phyloP scores from a whole-genome alignment of 2,797 vertebrate species.

The Staurois parvus region DNA sequence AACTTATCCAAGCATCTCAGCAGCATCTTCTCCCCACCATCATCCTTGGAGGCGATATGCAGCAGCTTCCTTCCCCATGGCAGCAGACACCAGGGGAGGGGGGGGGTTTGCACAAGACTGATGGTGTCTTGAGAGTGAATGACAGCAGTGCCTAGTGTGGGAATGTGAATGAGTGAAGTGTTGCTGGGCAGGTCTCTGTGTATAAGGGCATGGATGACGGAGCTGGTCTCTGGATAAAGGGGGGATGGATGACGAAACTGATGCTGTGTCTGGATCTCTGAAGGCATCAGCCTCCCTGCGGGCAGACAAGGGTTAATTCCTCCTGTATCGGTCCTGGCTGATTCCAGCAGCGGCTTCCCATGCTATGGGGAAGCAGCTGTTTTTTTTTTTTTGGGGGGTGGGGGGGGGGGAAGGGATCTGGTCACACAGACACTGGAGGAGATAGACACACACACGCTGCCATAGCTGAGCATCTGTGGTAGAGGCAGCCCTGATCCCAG shows the following conservation, averaged over 20 bases:
- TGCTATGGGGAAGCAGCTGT: constrained; percentile 59
- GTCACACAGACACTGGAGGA: constrained; percentile 27
- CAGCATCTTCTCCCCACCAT: too few species aligned
- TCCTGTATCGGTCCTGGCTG: constrained; percentile 42
- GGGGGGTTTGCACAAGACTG: too few species aligned
- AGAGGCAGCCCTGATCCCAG: not conserved
- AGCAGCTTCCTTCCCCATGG: too few species aligned
- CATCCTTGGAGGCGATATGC: too few species aligned
- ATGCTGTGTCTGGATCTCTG: not conserved
- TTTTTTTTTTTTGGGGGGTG: not conserved
- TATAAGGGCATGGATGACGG: constrained; percentile 6
- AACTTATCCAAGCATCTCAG: too few species aligned
- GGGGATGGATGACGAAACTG: constrained; percentile 3
- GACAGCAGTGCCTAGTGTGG: not conserved
- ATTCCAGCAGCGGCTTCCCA: constrained; percentile 20
- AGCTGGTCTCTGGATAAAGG: not conserved
- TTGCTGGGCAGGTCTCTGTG: constrained; percentile 35
- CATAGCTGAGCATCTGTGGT: constrained; percentile 11
- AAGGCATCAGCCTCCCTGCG: not conserved
- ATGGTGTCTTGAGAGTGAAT: too few species aligned
- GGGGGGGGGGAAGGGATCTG: constrained; percentile 46
- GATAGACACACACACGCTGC: constrained; percentile 13
- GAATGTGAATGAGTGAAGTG: constrained; percentile 25
- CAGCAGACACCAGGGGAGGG: too few species aligned
- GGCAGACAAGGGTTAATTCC: constrained; percentile 31